Base-by-base conservation (phyloP, 2,888 invertebrate genomes). In the Napeogenes inachia region DNA sequence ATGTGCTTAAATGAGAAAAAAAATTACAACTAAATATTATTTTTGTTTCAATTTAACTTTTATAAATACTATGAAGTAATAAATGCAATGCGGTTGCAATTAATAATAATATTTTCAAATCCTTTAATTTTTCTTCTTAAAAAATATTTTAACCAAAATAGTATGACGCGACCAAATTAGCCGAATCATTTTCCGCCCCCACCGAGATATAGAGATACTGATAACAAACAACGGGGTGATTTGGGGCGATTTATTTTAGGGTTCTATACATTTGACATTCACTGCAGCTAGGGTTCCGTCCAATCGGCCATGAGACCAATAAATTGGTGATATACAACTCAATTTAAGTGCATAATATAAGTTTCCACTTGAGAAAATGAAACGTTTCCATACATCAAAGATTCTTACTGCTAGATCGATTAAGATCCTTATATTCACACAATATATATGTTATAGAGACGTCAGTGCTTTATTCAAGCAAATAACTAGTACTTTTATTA, bases 221-320 rank as follows among this genome's bases (percentile, higher is more conserved):
- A 64, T 61, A 64, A 62, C 58, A 57, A 60, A 62, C 54, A 57
- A 63, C 60, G 61, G 67, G 67, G 65, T 61, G 47, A 59, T 62
- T 61, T 64, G 55, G 54, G 56, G 46, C 12, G 61, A 61, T 61
- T 61, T 57, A 57, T 46, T 54, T 54, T 21, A 35, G 61, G 57
- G 46, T 53, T 60, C 64, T 62, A 55, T 45, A 47, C 54, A 59
- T 54, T 50, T 59, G 64, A 66, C 62, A 56, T 62, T 64, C 57
- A 13, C 38, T 54, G 46, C 60, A 61, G 54, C 50, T 50, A 54
- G 45, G 54, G 30, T 50, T 50, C 50, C 21, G 10, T 50, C 10
- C 30, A 50, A 10, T 42, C 42, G 42, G 42, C 42, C 42, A 42
- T 50, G 30, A 10, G 6, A 30, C 21, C 50, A 50, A 50, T 50